Base-by-base conservation (phyloP, 2,113 vertebrate genomes). In the Ailurus styani region DNA sequence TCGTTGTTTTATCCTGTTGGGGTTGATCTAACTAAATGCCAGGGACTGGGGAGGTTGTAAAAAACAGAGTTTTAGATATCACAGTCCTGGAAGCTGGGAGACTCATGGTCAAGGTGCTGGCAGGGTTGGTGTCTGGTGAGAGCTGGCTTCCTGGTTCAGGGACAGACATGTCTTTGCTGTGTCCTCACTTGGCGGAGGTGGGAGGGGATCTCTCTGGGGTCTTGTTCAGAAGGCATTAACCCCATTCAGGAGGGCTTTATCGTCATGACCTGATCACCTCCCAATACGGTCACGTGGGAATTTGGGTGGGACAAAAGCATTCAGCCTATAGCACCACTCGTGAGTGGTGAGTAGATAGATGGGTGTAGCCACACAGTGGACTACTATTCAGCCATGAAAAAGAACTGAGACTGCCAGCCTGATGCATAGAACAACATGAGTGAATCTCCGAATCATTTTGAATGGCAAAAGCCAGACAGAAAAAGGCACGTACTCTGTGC, bases 321-420 rank as follows among this genome's bases (percentile, higher is more conserved):
- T n/a, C 40, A 25, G 54, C 14, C 40, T 6, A 6, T 34, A 4
- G 29, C 29, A 31, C 18, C 37, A 4, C 17, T 29, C 68, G 12
- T 62, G 42, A 75, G 2, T 31, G 42, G 25, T 11, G 40, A 23
- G 17, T 31, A 29, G 20, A 70, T 6, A 55, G 45, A 18, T 27
- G 6, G 20, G 37, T 11, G 0, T 70, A 13, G 0, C 20, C 50
- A 68, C 17, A n/a, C 12, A 3, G 0, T 17, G 34, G 21, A 52
- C 34, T 31, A 7, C 64, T 21, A 12, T 66, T n/a, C 66, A 73
- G 79, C 66, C 18, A 3, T 29, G 29, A 85, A 62, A n/a, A 72
- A 21, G 45, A 75, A 40, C 17, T 8, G 1, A n/a, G 34, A 68
- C 34, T 8, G 34, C 27, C 27, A 15, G 25, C 9, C 52, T 15